Base-by-base conservation (phyloP, 2,797 vertebrate genomes). In the Dendrocincla tyrannina region DNA sequence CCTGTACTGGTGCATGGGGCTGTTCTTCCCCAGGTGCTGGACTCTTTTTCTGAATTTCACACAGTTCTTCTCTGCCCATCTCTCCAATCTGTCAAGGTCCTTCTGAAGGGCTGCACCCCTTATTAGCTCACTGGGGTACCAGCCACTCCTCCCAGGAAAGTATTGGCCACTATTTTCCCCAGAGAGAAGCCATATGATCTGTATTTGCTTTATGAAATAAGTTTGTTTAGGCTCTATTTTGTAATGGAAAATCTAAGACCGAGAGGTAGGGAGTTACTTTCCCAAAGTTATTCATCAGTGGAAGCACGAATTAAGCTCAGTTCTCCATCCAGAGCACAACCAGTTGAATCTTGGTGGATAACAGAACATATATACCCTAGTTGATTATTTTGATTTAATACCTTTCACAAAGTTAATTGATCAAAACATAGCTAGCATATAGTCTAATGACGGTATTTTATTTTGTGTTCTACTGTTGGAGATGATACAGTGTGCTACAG, bases 221-320 rank as follows among this genome's bases (percentile, higher is more conserved):
- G 1, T 41, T 63, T 72, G 7, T 64, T 52, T 75, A 63, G 53
- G 28, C 53, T 82, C 33, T 10, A 30, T 85, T 92, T 94, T 69
- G 9, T 66, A 56, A 62, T 39, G 55, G 24, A 52, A 55, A 47
- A 85, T 8, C 25, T 42, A n/a, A 80, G 46, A 44, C 25, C 25
- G 8, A 35, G 53, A 67, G 12, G 41, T n/a, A 10, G 0, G 0
- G 11, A 52, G 41, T 70, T 77, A 32, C 28, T 70, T 83, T 53
- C 20, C 32, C 2, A 3, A 41, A 72, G 33, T 60, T 58, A 32
- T 7, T 82, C 46, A 30, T 4, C 35, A 73, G 27, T 35, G 76
- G 70, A 82, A 91, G 67, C 30, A 59, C 5, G 7, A 11, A 35
- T 88, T 41, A 35, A 17, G 4, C 13, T 68, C 19, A 9, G 46